These are phyloP conservation scores for Lacanobia wlatinum DNA, from an alignment of 2,888 invertebrate genomes.

Conservation along the genomic window DNA sequence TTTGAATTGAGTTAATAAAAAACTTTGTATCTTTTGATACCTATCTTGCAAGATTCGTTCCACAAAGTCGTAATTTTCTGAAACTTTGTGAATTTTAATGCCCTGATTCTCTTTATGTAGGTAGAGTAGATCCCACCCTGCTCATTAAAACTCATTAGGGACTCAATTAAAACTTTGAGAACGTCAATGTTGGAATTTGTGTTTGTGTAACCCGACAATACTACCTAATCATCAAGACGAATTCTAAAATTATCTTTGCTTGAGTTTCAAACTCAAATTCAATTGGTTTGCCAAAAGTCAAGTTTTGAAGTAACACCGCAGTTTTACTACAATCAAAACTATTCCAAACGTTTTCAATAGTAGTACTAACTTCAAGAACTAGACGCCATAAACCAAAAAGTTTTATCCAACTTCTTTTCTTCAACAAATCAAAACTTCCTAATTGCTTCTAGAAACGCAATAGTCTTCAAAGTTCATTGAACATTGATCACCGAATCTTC, in stretches of 20 bases:
- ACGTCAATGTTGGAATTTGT: background rate
- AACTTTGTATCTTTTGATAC: background rate
- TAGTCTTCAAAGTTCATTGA: slow-evolving; percentile 59
- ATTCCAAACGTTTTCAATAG: slow-evolving; percentile 14
- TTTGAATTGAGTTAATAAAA: slow-evolving; percentile 1
- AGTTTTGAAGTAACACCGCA: background rate
- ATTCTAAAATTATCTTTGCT: background rate
- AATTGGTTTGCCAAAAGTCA: background rate
- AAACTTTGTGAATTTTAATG: slow-evolving; percentile 12
- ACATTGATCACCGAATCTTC: slow-evolving; percentile 60
- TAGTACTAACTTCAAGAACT: slow-evolving; percentile 11
- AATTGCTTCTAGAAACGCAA: slow-evolving; percentile 31
- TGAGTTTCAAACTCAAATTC: background rate
- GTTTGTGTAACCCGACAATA: background rate
- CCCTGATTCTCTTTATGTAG: background rate
- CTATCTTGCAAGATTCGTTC: background rate
- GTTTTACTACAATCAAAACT: slow-evolving; percentile 12
- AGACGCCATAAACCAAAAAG: slow-evolving; percentile 25
- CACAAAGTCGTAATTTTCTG: slow-evolving; percentile 3
- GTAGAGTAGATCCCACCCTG: background rate
- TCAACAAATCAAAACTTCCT: slow-evolving; percentile 29
- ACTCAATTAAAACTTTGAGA: slow-evolving; percentile 13
- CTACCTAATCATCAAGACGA: background rate
- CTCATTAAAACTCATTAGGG: slow-evolving; percentile 9
- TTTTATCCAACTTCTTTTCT: slow-evolving; percentile 17